Base-by-base conservation (phyloP, 2,888 invertebrate genomes). In the Galerucella nymphaeae region DNA sequence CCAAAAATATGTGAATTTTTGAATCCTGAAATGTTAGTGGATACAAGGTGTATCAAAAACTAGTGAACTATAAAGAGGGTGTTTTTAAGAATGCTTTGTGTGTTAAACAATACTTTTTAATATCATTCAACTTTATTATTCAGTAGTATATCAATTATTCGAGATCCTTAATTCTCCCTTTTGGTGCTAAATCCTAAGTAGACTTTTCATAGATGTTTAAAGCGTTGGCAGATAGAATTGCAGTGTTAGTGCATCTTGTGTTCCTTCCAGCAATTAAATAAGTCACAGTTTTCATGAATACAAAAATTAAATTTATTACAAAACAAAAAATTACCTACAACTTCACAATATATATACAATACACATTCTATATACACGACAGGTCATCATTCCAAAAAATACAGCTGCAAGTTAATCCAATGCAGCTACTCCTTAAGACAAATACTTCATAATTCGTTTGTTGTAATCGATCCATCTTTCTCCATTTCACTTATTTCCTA, bases 341-440 rank as follows among this genome's bases (percentile, higher is more conserved):
- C 71, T 66, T 67, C 71, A 71, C 64, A 66, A 61, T 30, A 30
- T 45, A 45, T 45, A 42, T 42, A 42, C 42, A 42, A 66, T 71
- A 61, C 66, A 67, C 66, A 16, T 53, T 67, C 62, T 71, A 71
- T 71, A 71, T 62, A 67, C 71, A 71, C 55, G 71, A 66, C 71
- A 71, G 57, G 66, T 67, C 45, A 55, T 57, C 66, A 42, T 53
- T 16, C 66, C 30, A 61, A 23, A n/a, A 14, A 38, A 30, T 18
- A 16, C 18, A 20, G 18, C 41, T 57, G 13, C 20, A 41, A 58
- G 14, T 48, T 8, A 30, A 30, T 30, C 30, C 30, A 30, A 30
- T 18, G 14, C 38, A 41, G 16, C 41, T 18, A 30, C 20, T 14
- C 16, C 10, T 2, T 41, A 62, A 16, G 42, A 16, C 2, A 62